phyloP scores from a whole-genome alignment of 2,113 vertebrate species.

The Lonchura striata region DNA sequence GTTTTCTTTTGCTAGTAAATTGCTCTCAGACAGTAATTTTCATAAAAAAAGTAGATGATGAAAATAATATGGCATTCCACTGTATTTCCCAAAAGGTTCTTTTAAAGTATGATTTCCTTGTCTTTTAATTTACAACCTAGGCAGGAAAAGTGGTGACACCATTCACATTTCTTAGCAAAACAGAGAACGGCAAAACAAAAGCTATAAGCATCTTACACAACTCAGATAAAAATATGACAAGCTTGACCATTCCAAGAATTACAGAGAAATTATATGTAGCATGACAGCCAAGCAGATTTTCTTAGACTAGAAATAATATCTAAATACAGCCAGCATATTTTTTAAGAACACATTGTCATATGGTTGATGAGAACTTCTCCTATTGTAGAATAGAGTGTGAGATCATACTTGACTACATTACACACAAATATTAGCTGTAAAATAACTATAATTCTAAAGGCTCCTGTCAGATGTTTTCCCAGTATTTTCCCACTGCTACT shows the following conservation, averaged over 20 bases:
- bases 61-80: not conserved
- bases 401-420: not conserved
- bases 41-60: accelerated
- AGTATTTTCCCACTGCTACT: not conserved
- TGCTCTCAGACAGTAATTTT: not conserved
- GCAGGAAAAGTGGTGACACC: not conserved
- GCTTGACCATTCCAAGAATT: not conserved
- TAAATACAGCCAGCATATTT: not conserved
- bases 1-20: not conserved
- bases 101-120: not conserved
- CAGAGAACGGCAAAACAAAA: not conserved
- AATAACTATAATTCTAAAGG: not conserved
- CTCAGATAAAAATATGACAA: not conserved
- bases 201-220: not conserved
- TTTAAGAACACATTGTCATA: not conserved
- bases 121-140: not conserved
- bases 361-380: accelerated
- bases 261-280: not conserved
- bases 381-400: not conserved
- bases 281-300: not conserved
- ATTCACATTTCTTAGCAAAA: not conserved
- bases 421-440: not conserved
- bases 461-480: not conserved
- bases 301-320: not conserved
- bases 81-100: not conserved